phyloP scores from a whole-genome alignment of 1,140 invertebrate genomes.

The Bombus confusus region DNA sequence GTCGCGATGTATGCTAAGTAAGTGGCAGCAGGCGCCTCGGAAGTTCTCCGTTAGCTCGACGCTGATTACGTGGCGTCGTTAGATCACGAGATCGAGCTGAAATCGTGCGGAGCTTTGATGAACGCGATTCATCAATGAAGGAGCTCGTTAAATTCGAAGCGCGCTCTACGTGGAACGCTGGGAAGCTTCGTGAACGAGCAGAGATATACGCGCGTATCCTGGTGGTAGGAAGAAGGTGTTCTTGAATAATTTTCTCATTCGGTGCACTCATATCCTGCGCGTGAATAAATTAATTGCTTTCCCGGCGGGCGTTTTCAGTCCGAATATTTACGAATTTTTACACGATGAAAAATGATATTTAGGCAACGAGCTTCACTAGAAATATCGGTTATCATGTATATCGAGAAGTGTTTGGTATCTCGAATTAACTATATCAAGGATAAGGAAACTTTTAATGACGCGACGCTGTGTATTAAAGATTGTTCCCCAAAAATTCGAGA shows the following conservation, averaged over 20 bases:
- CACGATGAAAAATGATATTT: not conserved
- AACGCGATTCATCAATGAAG: constrained; percentile 70
- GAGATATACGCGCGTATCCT: constrained; percentile 36
- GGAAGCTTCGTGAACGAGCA: constrained; percentile 35
- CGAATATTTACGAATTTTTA: not conserved
- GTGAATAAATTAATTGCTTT: constrained; percentile 54
- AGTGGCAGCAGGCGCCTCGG: constrained; percentile 25
- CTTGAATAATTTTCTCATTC: constrained; percentile 58
- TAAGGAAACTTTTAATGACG: no score
- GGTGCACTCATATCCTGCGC: constrained; percentile 25
- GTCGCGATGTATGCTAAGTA: constrained; percentile 23
- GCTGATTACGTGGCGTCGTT: constrained; percentile 53
- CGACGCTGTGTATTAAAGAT: no score
- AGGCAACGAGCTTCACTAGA: not conserved
- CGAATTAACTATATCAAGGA: no score
- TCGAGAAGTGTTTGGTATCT: not conserved
- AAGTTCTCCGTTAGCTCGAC: constrained; percentile 14
- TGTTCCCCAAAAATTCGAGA: no score
- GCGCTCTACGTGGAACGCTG: constrained; percentile 13
- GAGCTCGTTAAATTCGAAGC: constrained; percentile 70
- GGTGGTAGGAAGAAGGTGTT: constrained; percentile 2
- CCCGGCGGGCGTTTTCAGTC: no score
- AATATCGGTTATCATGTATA: not conserved
- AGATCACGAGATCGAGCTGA: constrained; percentile 44
- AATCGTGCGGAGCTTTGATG: constrained; percentile 62